phyloP scores from a whole-genome alignment of 2,888 invertebrate genomes.

The Cynaeus angustus region DNA sequence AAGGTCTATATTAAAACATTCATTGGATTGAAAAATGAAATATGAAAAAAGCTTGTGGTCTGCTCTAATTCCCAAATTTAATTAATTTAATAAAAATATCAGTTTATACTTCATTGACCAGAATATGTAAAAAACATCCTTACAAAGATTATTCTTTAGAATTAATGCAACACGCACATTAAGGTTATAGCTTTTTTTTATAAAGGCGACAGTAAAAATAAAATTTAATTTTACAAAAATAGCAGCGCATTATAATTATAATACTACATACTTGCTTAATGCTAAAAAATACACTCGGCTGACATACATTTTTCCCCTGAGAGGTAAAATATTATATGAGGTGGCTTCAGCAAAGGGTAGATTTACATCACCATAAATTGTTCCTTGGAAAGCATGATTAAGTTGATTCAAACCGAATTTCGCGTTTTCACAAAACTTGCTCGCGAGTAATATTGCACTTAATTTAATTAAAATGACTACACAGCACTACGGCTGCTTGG shows the following conservation, averaged over 20 bases:
- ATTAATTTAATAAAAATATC: slow-evolving; percentile 1
- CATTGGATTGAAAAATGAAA: slow-evolving; percentile 13
- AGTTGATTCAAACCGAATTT: slow-evolving; percentile 12
- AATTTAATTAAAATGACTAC: slow-evolving; percentile 3
- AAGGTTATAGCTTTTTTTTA: too few species aligned
- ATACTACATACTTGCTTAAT: background rate
- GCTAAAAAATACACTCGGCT: background rate
- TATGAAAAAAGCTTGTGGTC: background rate
- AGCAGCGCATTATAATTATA: background rate
- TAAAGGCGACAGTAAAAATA: background rate
- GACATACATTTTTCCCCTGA: slow-evolving; percentile 13
- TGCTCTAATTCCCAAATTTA: background rate
- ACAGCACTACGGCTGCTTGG: background rate
- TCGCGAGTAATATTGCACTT: slow-evolving; percentile 1
- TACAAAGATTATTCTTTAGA: too few species aligned
- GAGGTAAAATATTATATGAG: slow-evolving; percentile 15
- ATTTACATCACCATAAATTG: slow-evolving; percentile 27
- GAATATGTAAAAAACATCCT: background rate
- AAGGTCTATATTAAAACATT: slow-evolving; percentile 16
- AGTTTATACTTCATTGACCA: background rate
- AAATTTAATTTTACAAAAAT: background rate
- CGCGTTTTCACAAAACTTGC: background rate
- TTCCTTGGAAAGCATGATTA: slow-evolving; percentile 15
- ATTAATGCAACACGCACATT: background rate
- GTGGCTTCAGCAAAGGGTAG: slow-evolving; percentile 14